Base-by-base conservation (phyloP, 2,797 vertebrate genomes). In the Clangula hyemalis region DNA sequence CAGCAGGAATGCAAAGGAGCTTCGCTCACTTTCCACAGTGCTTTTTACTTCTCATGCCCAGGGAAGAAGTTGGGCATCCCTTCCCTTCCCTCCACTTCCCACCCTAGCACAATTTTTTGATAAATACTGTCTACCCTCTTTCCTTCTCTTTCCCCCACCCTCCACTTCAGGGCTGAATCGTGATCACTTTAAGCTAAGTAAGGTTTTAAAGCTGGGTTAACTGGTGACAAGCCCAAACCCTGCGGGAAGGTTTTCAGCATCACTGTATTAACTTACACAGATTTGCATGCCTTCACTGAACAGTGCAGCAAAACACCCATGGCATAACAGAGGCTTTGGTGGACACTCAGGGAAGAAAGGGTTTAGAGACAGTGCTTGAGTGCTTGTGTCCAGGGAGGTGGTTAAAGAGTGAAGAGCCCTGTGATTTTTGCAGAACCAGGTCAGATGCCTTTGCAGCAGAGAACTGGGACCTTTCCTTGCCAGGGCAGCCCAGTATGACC, bases 261-360 rank as follows among this genome's bases (percentile, higher is more conserved):
- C 11, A 2, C 39, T 60, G 2, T 41, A 30, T 91, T 56, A 58
- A 53, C 34, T 47, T 4, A 13, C 0, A 1, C 12, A 27, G 21
- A 71, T 87, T 85, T 30, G 53, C 32, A 32, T 41, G 28, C 11
- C n/a, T 93, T 70, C 64, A 41, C 0, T 1, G 18, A 36, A 34
- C 25, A 49, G 7, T 58, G 72, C 74, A 86, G 41, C 58, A 86
- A 69, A 75, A 45, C 21, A 24, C 11, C 32, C 9, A 0, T 13
- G 30, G 10, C 36, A 30, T 4, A 58, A 45, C 11, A 81, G 38
- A 41, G 11, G 25, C 72, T 81, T 72, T 72, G 34, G 58, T 89
- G 51, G n/a, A 75, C 28, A 21, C 4, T 57, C 32, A 5, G 16
- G 24, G 13, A 74, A 12, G 39, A 34, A 70, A 49, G 10, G 45